Evolutionary conservation across 1,140 invertebrate genomes (phyloP), one percentile per base, ranked within the genome.

Genomic region (Manduca sexta): DNA sequence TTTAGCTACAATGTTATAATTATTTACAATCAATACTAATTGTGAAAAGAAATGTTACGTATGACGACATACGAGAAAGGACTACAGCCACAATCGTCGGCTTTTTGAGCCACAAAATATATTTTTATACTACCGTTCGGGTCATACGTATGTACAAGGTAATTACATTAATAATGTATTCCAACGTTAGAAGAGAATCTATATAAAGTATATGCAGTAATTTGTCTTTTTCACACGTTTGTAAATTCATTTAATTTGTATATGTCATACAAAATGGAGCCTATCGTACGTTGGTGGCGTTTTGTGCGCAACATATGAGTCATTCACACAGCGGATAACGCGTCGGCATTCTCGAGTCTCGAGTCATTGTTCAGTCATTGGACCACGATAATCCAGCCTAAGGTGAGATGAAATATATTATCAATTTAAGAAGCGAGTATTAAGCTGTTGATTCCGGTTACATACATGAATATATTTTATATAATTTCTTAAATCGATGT

Each of bases 101-200:
- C 58, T 49, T 43, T 45, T 64, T 52, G 58, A 74, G 67, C 68
- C 61, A 56, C 75, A 65, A 64, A 75, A 76, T 74, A 77, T 75
- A 60, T 67, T 67, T n/a, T 65, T 71, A 74, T 49, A 48, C 64
- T 72, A 70, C 58, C 66, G 55, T 60, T 72, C 67, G 60, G 50
- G 76, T 78, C 79, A 82, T 83, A 83, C 82, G 82, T 83, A 83
- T 83, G 68, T 85, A 85, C 82, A 85, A 71, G 66, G 63, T 82
- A 61, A 74, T 84, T 82, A 82, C 74, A 82, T 67, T 60, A 75
- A 67, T 66, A 71, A 66, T 66, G 61, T 70, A 76, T 77, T 11
- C 55, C 68, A 82, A 74, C 64, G 69, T 78, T 77, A 73, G 52
- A 69, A 60, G 69, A 74, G 63, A 74, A 64, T 78, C 69, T 82